A percentile compares a stretch with the other conserved stretches of the same genome.
These are phyloP conservation scores for Euschistus heros DNA, from an alignment of 1,140 invertebrate genomes.

Conservation along the genomic window DNA sequence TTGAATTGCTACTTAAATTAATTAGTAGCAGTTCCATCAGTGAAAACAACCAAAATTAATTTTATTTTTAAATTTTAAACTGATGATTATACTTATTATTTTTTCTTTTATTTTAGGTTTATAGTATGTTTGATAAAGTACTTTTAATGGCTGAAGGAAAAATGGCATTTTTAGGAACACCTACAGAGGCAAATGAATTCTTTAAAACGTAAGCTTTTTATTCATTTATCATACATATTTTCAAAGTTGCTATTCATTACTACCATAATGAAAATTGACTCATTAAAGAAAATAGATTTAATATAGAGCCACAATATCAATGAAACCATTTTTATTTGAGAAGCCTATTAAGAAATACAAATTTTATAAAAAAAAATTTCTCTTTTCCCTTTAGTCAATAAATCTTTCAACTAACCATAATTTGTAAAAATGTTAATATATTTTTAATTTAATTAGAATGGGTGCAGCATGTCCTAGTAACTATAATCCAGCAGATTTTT, in stretches of 20 bases:
- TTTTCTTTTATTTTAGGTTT: slow-evolving; percentile 35
- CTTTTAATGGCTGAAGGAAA: slow-evolving; percentile 85
- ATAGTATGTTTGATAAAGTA: slow-evolving; percentile 82
- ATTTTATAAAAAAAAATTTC: background rate
- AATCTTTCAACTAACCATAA: slow-evolving; percentile 5
- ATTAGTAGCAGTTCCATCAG: too few species aligned
- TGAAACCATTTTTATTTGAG: too few species aligned
- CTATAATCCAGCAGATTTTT: slow-evolving; percentile 94
- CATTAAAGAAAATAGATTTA: too few species aligned
- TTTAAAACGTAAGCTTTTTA: slow-evolving; percentile 58
- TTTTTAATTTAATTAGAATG: slow-evolving; percentile 40
- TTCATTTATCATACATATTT: too few species aligned
- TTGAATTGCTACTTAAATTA: too few species aligned
- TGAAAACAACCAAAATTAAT: too few species aligned
- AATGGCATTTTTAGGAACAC: slow-evolving; percentile 78
- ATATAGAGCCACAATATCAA: too few species aligned
- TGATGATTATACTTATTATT: too few species aligned
- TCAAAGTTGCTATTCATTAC: too few species aligned
- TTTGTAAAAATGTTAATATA: background rate
- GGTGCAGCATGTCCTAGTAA: slow-evolving; percentile 69
- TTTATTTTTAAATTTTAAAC: too few species aligned
- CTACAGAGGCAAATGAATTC: slow-evolving; percentile 65
- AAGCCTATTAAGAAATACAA: too few species aligned
- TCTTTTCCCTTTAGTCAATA: background rate
- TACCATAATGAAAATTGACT: too few species aligned